These are phyloP conservation scores for Euphydryas editha DNA, from an alignment of 2,888 invertebrate genomes.

Conservation along the genomic window DNA sequence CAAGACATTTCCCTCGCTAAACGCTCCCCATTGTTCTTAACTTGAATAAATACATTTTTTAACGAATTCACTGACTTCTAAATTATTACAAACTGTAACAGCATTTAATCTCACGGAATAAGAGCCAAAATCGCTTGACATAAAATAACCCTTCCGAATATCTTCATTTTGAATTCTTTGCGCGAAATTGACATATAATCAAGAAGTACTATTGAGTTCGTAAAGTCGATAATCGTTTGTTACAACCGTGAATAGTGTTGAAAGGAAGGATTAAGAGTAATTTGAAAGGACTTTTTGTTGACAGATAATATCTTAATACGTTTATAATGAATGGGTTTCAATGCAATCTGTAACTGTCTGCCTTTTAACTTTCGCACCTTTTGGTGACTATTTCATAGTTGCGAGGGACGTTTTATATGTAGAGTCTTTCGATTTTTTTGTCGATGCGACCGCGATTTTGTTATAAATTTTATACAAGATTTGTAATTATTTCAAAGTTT, in stretches of 20 bases:
- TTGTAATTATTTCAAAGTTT: neutral
- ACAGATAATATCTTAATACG: conserved; percentile 80
- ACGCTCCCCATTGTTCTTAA: conserved; percentile 67
- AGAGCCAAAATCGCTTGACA: conserved; percentile 36
- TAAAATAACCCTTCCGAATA: conserved; percentile 45
- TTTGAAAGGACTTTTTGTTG: conserved; percentile 68
- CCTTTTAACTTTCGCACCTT: conserved; percentile 74
- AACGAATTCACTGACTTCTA: conserved; percentile 60
- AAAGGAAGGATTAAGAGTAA: conserved; percentile 72
- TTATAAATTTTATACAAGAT: neutral
- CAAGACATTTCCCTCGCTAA: conserved; percentile 68
- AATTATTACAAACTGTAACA: conserved; percentile 45
- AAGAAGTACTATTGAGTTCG: conserved; percentile 32
- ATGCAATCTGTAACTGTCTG: conserved; percentile 81
- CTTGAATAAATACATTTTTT: conserved; percentile 66
- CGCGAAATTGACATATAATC: conserved; percentile 26
- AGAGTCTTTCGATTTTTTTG: neutral
- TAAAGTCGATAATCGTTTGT: conserved; percentile 47
- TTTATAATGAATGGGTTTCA: conserved; percentile 74
- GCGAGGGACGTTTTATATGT: neutral
- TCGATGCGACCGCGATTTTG: neutral
- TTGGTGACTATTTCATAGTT: conserved; percentile 56
- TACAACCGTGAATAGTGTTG: conserved; percentile 48
- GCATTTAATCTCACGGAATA: conserved; percentile 35
- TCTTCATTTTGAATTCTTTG: conserved; percentile 46